Conservation (phyloP, 2,113 vertebrate species). For the Motacilla tschutschensis region DNA sequence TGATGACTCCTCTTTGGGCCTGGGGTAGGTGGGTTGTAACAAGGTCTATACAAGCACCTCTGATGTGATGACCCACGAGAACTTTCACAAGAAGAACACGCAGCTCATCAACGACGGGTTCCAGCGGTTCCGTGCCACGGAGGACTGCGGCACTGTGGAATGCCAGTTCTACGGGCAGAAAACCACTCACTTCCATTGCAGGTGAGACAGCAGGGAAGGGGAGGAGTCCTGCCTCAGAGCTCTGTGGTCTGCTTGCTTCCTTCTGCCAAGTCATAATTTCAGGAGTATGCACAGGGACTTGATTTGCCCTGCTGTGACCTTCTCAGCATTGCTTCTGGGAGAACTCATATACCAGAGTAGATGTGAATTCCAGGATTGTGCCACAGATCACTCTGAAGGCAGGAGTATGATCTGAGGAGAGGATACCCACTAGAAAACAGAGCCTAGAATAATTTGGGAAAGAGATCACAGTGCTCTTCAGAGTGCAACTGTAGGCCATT, state of each 20-base stretch:
- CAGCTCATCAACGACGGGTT: constrained; percentile 98
- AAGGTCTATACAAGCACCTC: constrained; percentile 99
- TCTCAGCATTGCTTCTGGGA: neutral
- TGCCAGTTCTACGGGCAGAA: constrained; percentile 98
- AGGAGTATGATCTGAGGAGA: neutral
- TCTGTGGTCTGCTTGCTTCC: neutral
- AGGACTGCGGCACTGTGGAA: constrained; percentile 93
- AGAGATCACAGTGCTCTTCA: neutral
- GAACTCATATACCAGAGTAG: neutral
- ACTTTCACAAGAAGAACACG: constrained; percentile 98
- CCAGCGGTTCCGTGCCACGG: constrained; percentile 96
- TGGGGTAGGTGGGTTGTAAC: constrained; percentile 92
- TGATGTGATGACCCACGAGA: constrained; percentile 98
- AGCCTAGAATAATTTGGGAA: neutral
- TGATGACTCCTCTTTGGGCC: constrained; percentile 30
- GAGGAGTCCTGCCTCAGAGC: neutral
- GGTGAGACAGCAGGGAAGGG: constrained; percentile 70
- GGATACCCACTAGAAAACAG: neutral
- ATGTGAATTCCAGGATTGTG: neutral
- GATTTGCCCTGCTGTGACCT: neutral
- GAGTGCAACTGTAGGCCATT: neutral
- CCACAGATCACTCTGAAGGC: neutral
- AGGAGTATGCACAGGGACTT: neutral
- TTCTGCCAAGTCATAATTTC: neutral
- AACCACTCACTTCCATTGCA: constrained; percentile 99